phyloP scores from a whole-genome alignment of 1,140 invertebrate genomes.

The Lordiphosa collinella region DNA sequence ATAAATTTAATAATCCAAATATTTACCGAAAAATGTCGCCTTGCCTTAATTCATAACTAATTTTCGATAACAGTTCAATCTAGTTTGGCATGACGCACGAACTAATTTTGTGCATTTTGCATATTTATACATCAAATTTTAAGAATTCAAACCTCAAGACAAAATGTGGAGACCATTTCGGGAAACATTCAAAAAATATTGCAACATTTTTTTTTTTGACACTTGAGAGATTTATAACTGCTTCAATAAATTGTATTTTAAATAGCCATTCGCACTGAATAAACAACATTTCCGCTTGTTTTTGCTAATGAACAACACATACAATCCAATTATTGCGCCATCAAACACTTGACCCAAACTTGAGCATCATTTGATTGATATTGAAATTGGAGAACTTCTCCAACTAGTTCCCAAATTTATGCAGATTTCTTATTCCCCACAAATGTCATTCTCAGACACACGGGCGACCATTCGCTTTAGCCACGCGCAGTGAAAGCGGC shows the following conservation, averaged over 20 bases:
- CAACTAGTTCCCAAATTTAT: background rate
- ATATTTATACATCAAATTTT: no score
- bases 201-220: slow-evolving; percentile 23
- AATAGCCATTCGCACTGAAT: slow-evolving; percentile 36
- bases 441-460: slow-evolving; percentile 31
- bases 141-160: no score
- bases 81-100: no score
- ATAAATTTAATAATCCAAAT: no score
- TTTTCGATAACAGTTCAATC: no score
- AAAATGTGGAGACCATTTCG: background rate
- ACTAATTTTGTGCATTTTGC: no score
- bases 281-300: slow-evolving; percentile 62
- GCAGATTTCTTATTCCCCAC: slow-evolving; percentile 22
- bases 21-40: no score
- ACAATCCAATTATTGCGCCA: slow-evolving; percentile 36
- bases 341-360: slow-evolving; percentile 41
- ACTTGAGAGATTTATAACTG: slow-evolving; percentile 60
- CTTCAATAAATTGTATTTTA: slow-evolving; percentile 63
- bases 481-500: slow-evolving; percentile 62
- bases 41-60: no score
- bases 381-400: background rate
- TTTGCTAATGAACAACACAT: slow-evolving; percentile 17
- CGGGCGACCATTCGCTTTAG: slow-evolving; percentile 11
- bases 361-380: background rate
- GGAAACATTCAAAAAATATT: slow-evolving; percentile 5